A percentile compares a stretch with the other conserved stretches of the same genome.
Evolutionary conservation across 1,140 invertebrate genomes (phyloP).

Genomic region (Mamestra configurata): DNA sequence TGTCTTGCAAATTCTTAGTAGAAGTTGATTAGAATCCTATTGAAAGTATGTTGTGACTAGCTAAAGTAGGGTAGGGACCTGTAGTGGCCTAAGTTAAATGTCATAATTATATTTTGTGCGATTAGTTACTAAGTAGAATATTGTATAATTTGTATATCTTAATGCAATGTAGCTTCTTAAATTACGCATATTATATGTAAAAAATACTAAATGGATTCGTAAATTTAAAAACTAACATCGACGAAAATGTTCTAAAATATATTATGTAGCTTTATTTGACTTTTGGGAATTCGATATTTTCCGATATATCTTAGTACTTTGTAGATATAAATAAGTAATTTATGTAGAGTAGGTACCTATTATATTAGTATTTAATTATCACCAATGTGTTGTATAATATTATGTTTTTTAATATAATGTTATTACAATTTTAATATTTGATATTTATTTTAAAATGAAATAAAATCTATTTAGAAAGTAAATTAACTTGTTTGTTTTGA

Average conservation of each 20-base stretch:
- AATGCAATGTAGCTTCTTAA: conserved; percentile 24
- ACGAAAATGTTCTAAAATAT: conserved; percentile 27
- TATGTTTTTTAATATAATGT: conserved; percentile 38
- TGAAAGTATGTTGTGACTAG: conserved; percentile 20
- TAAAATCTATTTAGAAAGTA: conserved; percentile 33
- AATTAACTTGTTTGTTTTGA: conserved; percentile 6
- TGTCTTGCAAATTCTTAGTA: background rate
- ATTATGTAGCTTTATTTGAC: conserved; percentile 15
- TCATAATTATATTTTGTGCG: conserved; percentile 32
- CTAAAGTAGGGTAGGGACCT: conserved; percentile 17
- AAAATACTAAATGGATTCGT: background rate
- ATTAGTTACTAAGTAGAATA: conserved; percentile 30
- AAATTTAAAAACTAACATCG: conserved; percentile 16
- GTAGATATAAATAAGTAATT: conserved; percentile 8
- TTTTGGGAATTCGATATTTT: conserved; percentile 3
- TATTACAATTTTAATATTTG: conserved; percentile 29
- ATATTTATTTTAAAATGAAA: conserved; percentile 44
- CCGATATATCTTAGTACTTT: conserved; percentile 11
- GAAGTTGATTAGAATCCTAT: background rate
- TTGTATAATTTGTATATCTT: background rate
- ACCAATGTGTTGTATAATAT: conserved; percentile 8
- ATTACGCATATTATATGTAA: background rate
- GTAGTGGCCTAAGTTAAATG: conserved; percentile 25
- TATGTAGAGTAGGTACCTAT: conserved; percentile 1
- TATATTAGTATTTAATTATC: conserved; percentile 10